A percentile compares a stretch with the other conserved stretches of the same genome.
Evolutionary conservation across 2,888 invertebrate species (phyloP).

Genomic region (Acanthosepion pharaonis): DNA sequence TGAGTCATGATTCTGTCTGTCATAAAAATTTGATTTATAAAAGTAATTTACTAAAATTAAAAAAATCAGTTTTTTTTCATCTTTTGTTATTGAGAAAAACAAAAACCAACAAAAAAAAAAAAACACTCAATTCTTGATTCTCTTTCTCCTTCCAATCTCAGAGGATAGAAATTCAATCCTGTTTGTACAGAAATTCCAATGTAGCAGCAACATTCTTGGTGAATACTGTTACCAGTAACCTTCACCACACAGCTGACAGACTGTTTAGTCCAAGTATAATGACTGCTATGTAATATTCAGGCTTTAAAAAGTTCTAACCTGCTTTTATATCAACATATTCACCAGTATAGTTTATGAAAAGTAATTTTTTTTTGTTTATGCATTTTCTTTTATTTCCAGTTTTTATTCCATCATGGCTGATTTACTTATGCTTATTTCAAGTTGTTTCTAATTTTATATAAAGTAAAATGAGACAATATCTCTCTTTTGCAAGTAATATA

Average conservation of each 20-base stretch:
- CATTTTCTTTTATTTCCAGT: not conserved
- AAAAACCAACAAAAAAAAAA: not conserved
- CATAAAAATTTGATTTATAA: not conserved
- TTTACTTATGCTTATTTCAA: not conserved
- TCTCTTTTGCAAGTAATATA: no score
- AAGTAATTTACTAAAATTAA: not conserved
- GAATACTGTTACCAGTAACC: not conserved
- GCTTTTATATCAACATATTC: not conserved
- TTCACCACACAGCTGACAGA: not conserved
- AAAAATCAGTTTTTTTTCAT: not conserved
- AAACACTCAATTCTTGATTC: not conserved
- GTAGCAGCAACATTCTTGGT: not conserved
- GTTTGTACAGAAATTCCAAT: slow-evolving; percentile 10
- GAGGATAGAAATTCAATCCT: slow-evolving; percentile 4
- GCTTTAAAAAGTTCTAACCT: not conserved
- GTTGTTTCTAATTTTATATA: not conserved
- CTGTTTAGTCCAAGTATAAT: not conserved
- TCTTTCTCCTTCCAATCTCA: not conserved
- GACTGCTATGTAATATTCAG: not conserved
- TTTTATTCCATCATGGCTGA: not conserved
- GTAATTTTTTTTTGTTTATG: not conserved
- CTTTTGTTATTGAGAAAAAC: not conserved
- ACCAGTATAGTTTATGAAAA: not conserved
- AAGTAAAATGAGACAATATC: no score
- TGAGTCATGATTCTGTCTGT: not conserved